Conservation (phyloP, 2,113 vertebrate species). For the Podarcis raffonei region DNA sequence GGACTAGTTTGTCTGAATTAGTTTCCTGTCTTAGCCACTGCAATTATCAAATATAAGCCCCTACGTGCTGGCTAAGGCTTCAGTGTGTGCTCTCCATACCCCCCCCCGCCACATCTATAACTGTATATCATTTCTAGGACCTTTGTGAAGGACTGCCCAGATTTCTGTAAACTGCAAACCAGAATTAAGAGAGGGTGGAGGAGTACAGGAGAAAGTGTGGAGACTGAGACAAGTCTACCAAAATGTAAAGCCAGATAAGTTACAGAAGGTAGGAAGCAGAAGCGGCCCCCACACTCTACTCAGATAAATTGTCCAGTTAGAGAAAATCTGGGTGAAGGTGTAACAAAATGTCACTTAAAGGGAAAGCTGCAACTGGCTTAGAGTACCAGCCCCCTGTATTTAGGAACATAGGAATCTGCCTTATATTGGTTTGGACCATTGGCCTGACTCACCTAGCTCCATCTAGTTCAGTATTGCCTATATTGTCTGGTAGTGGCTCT, state of each 20-base stretch:
- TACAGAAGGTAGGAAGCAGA: not conserved
- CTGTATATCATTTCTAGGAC: not conserved
- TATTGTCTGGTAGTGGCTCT: no score
- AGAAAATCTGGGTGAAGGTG: not conserved
- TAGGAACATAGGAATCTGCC: not conserved
- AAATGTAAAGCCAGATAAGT: not conserved
- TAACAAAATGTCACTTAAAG: not conserved
- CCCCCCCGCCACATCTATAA: slow-evolving; percentile 1
- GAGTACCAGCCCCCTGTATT: not conserved
- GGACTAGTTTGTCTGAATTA: slow-evolving; percentile 36
- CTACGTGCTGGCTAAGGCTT: not conserved
- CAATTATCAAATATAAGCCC: not conserved
- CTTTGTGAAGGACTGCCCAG: slow-evolving; percentile 1
- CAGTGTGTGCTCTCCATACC: not conserved
- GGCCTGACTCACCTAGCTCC: no score
- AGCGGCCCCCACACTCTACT: not conserved
- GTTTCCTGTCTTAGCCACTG: slow-evolving; percentile 20
- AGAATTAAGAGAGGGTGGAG: not conserved
- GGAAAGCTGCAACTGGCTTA: not conserved
- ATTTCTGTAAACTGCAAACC: not conserved
- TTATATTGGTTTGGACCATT: no score
- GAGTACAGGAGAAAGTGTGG: not conserved
- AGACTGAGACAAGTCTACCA: not conserved
- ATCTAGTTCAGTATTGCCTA: no score
- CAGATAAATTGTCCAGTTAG: not conserved